phyloP scores from a whole-genome alignment of 2,797 vertebrate genomes.

The Gorsachius magnificus region DNA sequence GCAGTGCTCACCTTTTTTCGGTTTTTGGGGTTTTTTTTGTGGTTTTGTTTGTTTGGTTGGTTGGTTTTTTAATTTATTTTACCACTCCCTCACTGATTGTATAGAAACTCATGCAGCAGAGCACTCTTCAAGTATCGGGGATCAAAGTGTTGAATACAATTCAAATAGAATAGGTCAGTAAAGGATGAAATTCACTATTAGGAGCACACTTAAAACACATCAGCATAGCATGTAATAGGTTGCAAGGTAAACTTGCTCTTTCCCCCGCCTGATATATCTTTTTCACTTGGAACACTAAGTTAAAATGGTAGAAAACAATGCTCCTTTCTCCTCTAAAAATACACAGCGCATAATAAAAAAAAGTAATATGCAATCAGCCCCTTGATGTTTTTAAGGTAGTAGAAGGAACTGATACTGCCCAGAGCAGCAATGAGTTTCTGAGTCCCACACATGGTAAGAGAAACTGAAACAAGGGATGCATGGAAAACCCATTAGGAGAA shows the following conservation, averaged over 20 bases:
- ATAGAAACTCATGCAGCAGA: neutral
- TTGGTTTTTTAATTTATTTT: neutral
- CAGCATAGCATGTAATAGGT: neutral
- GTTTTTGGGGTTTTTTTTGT: no score
- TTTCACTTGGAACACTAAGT: neutral
- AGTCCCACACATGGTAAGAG: neutral
- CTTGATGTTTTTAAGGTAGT: constrained; percentile 22
- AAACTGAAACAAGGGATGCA: constrained; percentile 37
- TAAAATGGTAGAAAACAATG: neutral
- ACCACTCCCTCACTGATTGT: neutral
- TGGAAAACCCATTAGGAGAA: constrained; percentile 63
- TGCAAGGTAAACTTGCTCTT: neutral
- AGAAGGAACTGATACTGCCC: constrained; percentile 51
- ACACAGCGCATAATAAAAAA: neutral
- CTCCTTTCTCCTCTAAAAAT: constrained; percentile 21
- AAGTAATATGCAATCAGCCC: neutral
- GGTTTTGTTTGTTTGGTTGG: neutral
- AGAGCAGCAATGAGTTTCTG: constrained; percentile 38
- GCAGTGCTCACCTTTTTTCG: neutral
- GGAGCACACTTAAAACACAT: neutral
- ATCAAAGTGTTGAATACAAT: neutral
- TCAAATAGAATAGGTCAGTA: neutral
- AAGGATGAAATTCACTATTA: neutral
- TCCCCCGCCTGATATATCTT: neutral
- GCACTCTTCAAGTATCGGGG: neutral